These are phyloP conservation scores for Lacerta agilis DNA, from an alignment of 2,797 vertebrate species.

Conservation along the genomic window DNA sequence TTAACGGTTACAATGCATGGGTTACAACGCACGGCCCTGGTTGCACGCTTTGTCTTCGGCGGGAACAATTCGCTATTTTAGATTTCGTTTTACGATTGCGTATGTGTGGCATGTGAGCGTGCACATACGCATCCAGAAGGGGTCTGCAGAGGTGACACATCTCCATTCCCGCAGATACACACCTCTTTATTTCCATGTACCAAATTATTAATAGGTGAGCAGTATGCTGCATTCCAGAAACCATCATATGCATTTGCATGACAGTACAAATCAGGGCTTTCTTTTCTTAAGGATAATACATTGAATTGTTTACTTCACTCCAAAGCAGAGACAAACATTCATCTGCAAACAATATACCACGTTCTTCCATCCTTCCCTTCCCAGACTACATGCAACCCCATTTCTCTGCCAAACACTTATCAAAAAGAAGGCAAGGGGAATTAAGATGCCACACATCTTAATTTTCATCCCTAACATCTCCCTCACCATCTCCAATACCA, in stretches of 20 bases:
- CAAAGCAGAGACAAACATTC: slow-evolving; percentile 45
- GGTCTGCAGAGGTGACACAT: slow-evolving; percentile 31
- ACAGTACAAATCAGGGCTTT: slow-evolving; percentile 63
- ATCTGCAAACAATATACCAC: slow-evolving; percentile 48
- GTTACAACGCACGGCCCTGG: slow-evolving; percentile 27
- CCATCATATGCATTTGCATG: slow-evolving; percentile 62
- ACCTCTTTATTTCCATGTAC: not conserved
- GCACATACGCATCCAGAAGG: not conserved
- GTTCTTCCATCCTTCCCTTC: not conserved
- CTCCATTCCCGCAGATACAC: slow-evolving; percentile 53
- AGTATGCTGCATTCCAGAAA: slow-evolving; percentile 55
- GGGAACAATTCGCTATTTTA: slow-evolving; percentile 65
- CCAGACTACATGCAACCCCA: slow-evolving; percentile 24
- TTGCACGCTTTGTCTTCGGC: slow-evolving; percentile 63
- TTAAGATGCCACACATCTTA: not conserved
- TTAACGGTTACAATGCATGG: slow-evolving; percentile 28
- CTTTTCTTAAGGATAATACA: slow-evolving; percentile 52
- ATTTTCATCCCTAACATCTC: not conserved
- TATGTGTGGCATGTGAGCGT: slow-evolving; percentile 14
- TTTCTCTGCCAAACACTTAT: not conserved
- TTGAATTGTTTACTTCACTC: slow-evolving; percentile 37
- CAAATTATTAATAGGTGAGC: slow-evolving; percentile 51
- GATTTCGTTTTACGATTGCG: slow-evolving; percentile 61
- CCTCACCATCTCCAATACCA: slow-evolving; percentile 26
- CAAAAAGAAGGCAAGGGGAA: slow-evolving; percentile 26